Evolutionary conservation across 2,113 vertebrate genomes (phyloP), one percentile per base, ranked within the genome.

Genomic region (Echinops telfairi): DNA sequence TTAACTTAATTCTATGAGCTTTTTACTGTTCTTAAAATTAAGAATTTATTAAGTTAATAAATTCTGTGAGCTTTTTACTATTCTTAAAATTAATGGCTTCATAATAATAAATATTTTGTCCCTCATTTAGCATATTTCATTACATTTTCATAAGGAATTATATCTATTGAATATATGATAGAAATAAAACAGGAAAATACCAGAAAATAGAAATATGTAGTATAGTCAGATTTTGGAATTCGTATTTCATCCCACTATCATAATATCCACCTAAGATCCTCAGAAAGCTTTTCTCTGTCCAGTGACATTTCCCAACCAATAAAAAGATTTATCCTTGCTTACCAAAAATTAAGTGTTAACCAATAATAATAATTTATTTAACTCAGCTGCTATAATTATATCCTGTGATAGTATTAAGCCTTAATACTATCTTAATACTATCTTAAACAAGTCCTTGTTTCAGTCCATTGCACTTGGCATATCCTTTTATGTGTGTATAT

Each of bases 191-290:
- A 79, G 53, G 1, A 75, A 2, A 79, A 19, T 70, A 22, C n/a
- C 33, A 93, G 53, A 91, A 88, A 96, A 94, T 82, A 6, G 10
- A 91, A 43, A 43, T 94, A 22, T 89, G 38, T 70, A 40, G 9
- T 58, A 2, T 23, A 81, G 31, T 25, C 36, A 95, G 16, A 12
- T 33, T 94, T 89, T 92, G 1, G 40, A 58, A 85, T 53, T 87
- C 9, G 88, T 66, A 2, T 25, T 86, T 53, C 47, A 8, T 53
- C 3, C 43, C 10, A 47, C 10, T 47, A 10, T 47, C 43, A 47
- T 10, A 47, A 10, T 47, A 47, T 47, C 43, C 43, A 47, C 43
- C 47, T 53, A 53, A 53, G 5, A 58, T 60, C 62, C 92, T 68
- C 38, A 87, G n/a, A 90, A 90, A 86, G 3, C 5, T 4, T 27